These are phyloP conservation scores for Helicoverpa assulta DNA, from an alignment of 2,888 invertebrate species.

Conservation along the genomic window DNA sequence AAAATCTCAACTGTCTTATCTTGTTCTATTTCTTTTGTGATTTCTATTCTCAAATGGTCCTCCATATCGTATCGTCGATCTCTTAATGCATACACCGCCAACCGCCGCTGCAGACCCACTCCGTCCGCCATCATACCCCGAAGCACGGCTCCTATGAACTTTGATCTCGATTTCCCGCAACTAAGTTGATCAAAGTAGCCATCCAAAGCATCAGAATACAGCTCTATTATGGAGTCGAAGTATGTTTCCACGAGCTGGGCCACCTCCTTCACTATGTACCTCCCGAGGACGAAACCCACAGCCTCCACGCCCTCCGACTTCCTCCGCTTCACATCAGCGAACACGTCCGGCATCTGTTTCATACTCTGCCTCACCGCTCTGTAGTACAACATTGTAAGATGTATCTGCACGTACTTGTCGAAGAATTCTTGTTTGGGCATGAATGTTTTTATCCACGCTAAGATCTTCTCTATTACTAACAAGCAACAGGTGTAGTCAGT, in stretches of 20 bases:
- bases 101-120: slow-evolving; percentile 43
- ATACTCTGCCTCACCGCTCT: slow-evolving; percentile 70
- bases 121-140: slow-evolving; percentile 47
- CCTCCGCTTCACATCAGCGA: slow-evolving; percentile 60
- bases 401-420: slow-evolving; percentile 65
- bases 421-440: slow-evolving; percentile 72
- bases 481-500: slow-evolving; percentile 66
- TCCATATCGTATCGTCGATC: slow-evolving; percentile 9
- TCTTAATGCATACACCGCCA: slow-evolving; percentile 46
- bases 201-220: slow-evolving; percentile 66
- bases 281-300: slow-evolving; percentile 74
- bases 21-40: slow-evolving; percentile 21
- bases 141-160: slow-evolving; percentile 30
- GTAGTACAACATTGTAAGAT: slow-evolving; percentile 75
- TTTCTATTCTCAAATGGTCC: slow-evolving; percentile 7
- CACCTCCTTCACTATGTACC: slow-evolving; percentile 70
- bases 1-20: slow-evolving; percentile 25
- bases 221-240: slow-evolving; percentile 70
- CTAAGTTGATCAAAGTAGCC: slow-evolving; percentile 58
- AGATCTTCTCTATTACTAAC: slow-evolving; percentile 69
- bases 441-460: slow-evolving; percentile 65
- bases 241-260: slow-evolving; percentile 65
- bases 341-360: slow-evolving; percentile 67
- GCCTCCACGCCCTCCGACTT: slow-evolving; percentile 65
- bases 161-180: slow-evolving; percentile 4